Evolutionary conservation across 2,888 invertebrate species (phyloP), one percentile per base, ranked within the genome.

Genomic region (Ditylenchus weischeri): DNA sequence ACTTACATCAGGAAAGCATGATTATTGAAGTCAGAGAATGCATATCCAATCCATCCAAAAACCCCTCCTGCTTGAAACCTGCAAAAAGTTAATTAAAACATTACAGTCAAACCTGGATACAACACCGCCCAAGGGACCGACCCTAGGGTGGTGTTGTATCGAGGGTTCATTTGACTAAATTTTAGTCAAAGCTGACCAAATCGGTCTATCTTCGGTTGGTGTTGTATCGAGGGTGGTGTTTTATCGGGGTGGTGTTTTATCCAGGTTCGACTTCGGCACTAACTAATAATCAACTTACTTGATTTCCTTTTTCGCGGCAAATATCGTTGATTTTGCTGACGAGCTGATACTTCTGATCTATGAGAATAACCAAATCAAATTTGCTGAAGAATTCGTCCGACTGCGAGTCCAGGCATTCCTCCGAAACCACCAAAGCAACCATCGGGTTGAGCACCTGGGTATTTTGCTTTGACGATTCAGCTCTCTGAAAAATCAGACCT

Each of bases 31-130:
- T 96, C 94, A 18, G 90, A 88, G 84, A 94, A 92, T 83, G 90
- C 89, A 84, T 89, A 95, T 0, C 94, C 95, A 85, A 90, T 90
- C 86, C 89, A 90, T 57, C 96, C 96, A 62, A 70, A 80, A 11
- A 93, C 91, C 84, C 93, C 92, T 0, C 91, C 91, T 75, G 90
- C 89, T 77, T 92, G 90, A 82, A 95, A 92, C 81, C 91, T 90
- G 29, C 91, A 57, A 15, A 43, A 19, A 18, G 47, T 8, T 43
- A 48, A n/a, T 10, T 7, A 62, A 11, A 15, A 15, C n/a, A 5
- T 29, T 10, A 8, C 8, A 15, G n/a, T n/a, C n/a, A n/a, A n/a
- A n/a, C n/a, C n/a, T 29, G 15, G 18, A 29, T 62, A 15, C 3
- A n/a, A 1, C 29, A 10, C 3, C 18, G 7, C 21, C 10, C n/a